Conservation (phyloP, 2,113 vertebrate genomes). For the Eulemur macaco region DNA sequence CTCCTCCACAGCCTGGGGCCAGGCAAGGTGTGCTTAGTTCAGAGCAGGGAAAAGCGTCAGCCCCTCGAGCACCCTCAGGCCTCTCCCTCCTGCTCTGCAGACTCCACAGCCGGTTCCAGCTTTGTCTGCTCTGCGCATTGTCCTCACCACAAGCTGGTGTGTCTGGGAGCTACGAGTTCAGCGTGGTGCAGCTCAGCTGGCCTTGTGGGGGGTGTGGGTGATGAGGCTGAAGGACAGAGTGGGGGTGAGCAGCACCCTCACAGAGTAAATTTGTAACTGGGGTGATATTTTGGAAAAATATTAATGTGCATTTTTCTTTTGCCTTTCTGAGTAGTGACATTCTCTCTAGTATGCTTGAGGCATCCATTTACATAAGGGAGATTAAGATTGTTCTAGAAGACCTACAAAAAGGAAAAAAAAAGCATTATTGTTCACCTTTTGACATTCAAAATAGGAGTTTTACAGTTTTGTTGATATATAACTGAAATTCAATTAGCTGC, state of each 20-base stretch:
- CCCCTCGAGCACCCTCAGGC: neutral
- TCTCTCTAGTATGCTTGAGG: neutral
- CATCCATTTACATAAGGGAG: neutral
- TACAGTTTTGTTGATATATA: neutral
- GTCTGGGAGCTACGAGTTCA: neutral
- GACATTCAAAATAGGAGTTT: neutral
- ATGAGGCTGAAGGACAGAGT: neutral
- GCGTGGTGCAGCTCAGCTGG: neutral
- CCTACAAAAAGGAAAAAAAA: neutral
- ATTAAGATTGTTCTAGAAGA: neutral
- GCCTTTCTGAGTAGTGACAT: neutral
- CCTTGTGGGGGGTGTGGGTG: neutral
- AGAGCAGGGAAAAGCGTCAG: neutral
- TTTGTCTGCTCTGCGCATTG: neutral
- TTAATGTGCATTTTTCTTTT: neutral
- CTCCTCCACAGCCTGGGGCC: neutral
- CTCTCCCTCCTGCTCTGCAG: neutral
- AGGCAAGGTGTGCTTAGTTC: neutral
- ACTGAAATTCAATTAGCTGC: neutral
- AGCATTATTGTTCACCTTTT: neutral
- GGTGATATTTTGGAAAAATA: neutral
- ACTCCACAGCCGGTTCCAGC: neutral
- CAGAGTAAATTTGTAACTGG: neutral
- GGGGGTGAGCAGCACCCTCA: neutral
- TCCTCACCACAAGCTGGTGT: neutral